These are phyloP conservation scores for Thysanoteuthis rhombus DNA, from an alignment of 2,888 invertebrate genomes.

Conservation along the genomic window DNA sequence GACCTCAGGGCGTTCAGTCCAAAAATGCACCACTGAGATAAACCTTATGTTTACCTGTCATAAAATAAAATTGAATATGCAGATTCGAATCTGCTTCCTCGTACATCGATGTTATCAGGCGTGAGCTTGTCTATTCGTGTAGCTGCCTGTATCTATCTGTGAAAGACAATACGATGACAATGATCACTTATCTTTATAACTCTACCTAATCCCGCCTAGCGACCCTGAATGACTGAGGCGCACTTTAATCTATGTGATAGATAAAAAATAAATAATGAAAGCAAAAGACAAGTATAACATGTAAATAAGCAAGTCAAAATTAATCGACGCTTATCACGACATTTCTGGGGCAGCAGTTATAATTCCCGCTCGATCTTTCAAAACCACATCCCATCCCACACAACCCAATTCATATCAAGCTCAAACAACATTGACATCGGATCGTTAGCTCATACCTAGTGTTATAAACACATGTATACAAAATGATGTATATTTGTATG, in stretches of 20 bases:
- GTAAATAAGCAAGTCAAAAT: neutral
- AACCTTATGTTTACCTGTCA: neutral
- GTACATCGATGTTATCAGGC: neutral
- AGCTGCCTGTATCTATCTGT: neutral
- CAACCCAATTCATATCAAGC: too few relatives aligned
- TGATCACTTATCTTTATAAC: neutral
- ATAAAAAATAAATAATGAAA: neutral
- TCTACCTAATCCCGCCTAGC: neutral
- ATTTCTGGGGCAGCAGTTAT: neutral
- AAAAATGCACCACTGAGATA: neutral
- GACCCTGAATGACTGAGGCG: neutral
- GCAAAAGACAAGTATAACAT: too few relatives aligned
- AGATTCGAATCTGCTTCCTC: neutral
- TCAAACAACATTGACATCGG: too few relatives aligned
- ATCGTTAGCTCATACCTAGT: too few relatives aligned
- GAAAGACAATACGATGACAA: neutral
- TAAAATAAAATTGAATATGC: constrained; percentile 1
- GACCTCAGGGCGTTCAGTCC: neutral
- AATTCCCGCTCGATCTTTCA: neutral
- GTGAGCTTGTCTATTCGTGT: neutral
- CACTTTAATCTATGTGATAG: neutral
- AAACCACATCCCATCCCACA: neutral
- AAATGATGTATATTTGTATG: too few relatives aligned
- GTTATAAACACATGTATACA: too few relatives aligned
- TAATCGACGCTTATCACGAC: neutral